Evolutionary conservation across 2,888 invertebrate species (phyloP).

Genomic region (Thera obeliscata): DNA sequence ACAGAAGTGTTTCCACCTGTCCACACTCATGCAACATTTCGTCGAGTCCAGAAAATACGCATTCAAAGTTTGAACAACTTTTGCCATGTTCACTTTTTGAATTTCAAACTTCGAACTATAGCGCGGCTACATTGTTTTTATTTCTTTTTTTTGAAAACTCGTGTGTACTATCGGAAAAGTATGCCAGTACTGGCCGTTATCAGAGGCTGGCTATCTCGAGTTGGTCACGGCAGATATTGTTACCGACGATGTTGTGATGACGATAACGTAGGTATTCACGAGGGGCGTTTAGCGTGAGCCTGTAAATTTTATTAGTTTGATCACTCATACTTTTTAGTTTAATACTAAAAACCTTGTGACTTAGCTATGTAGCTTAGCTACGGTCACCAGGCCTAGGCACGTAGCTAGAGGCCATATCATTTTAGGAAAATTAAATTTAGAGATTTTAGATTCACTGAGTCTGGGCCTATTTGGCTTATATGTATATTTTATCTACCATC

Average conservation of each 20-base stretch:
- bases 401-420: no score
- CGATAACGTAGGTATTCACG: conserved; percentile 59
- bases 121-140: conserved; percentile 23
- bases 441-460: no score
- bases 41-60: conserved; percentile 71
- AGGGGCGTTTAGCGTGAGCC: conserved; percentile 45
- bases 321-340: not conserved
- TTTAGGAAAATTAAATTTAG: no score
- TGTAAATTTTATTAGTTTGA: conserved; percentile 19
- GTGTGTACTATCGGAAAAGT: conserved; percentile 67
- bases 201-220: conserved; percentile 75
- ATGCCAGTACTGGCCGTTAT: conserved; percentile 73
- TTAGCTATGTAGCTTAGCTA: no score
- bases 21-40: conserved; percentile 72
- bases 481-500: no score
- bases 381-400: no score
- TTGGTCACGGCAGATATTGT: conserved; percentile 82
- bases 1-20: conserved; percentile 75
- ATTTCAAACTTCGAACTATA: conserved; percentile 8
- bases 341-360: no score
- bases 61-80: conserved; percentile 69
- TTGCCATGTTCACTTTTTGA: conserved; percentile 58
- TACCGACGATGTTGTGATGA: conserved; percentile 65
- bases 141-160: conserved; percentile 42
- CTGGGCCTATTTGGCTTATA: no score